Conservation (phyloP, 2,888 invertebrate species). For the Neocrepidodera transversa region DNA sequence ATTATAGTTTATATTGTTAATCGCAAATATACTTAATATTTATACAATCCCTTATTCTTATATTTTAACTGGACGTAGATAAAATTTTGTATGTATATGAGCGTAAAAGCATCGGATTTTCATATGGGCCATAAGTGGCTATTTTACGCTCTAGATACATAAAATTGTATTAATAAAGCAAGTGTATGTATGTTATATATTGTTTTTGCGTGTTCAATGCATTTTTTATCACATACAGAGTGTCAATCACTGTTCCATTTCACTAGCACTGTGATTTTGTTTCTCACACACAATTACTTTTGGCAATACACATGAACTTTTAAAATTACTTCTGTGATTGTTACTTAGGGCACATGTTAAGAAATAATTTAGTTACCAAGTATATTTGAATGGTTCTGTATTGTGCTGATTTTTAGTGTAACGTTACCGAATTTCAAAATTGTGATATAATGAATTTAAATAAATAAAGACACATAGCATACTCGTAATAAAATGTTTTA, state of each 20-base stretch:
- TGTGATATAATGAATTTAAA: slow-evolving; percentile 55
- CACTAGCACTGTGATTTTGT: slow-evolving; percentile 24
- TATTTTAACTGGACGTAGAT: too few relatives aligned
- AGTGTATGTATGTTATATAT: slow-evolving; percentile 18
- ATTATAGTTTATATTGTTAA: too few relatives aligned
- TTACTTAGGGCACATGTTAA: slow-evolving; percentile 37
- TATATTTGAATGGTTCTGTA: slow-evolving; percentile 37
- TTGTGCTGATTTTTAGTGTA: slow-evolving; percentile 51
- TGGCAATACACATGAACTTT: slow-evolving; percentile 10
- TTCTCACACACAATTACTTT: slow-evolving; percentile 14
- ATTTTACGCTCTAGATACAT: background rate
- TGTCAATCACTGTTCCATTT: slow-evolving; percentile 17
- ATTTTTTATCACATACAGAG: slow-evolving; percentile 11
- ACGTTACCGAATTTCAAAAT: slow-evolving; percentile 62
- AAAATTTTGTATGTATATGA: background rate
- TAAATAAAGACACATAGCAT: slow-evolving; percentile 43
- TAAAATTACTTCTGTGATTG: slow-evolving; percentile 39
- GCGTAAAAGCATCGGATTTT: background rate
- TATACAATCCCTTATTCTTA: too few relatives aligned
- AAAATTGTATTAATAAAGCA: slow-evolving; percentile 1
- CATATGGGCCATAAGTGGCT: background rate
- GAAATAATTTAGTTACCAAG: slow-evolving; percentile 39
- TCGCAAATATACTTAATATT: too few relatives aligned
- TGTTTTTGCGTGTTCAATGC: slow-evolving; percentile 10
- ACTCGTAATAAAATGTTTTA: slow-evolving; percentile 19